These are phyloP conservation scores for Pelusios castaneus DNA, from an alignment of 2,113 vertebrate genomes.

Conservation along the genomic window DNA sequence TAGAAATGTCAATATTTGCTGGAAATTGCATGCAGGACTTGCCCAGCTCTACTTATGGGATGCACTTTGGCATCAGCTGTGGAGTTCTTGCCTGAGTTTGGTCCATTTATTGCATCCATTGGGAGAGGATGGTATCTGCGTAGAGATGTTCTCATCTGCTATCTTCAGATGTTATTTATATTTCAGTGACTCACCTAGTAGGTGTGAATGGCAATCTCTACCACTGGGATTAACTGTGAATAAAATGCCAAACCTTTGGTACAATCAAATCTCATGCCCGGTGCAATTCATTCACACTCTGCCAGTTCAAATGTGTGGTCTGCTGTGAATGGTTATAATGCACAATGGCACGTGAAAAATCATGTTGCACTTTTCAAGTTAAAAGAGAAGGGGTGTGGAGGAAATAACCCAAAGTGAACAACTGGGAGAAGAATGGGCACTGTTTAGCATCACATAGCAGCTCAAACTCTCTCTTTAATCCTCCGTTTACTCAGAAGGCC, in stretches of 20 bases:
- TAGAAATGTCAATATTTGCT: not conserved
- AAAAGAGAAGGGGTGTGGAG: not conserved
- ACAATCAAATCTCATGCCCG: not conserved
- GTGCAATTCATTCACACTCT: not conserved
- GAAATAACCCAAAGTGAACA: not conserved
- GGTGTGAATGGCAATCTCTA: not conserved
- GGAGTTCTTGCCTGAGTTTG: not conserved
- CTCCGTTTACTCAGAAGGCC: not conserved
- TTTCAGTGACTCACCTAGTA: not conserved
- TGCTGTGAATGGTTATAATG: not conserved
- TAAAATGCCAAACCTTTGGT: not conserved
- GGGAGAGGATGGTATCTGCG: not conserved
- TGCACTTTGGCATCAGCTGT: not conserved
- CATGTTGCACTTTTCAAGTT: not conserved
- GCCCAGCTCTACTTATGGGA: rapidly evolving
- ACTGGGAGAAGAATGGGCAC: too few relatives aligned
- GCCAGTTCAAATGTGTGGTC: not conserved
- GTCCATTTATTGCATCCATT: not conserved
- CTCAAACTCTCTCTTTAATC: rapidly evolving
- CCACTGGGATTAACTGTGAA: not conserved
- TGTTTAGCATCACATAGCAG: not conserved
- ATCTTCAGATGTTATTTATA: not conserved
- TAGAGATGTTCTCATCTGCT: not conserved
- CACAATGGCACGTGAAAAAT: not conserved
- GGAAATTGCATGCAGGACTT: not conserved